Evolutionary conservation across 2,888 invertebrate genomes (phyloP).

Genomic region (Brachyopa scutellaris): DNA sequence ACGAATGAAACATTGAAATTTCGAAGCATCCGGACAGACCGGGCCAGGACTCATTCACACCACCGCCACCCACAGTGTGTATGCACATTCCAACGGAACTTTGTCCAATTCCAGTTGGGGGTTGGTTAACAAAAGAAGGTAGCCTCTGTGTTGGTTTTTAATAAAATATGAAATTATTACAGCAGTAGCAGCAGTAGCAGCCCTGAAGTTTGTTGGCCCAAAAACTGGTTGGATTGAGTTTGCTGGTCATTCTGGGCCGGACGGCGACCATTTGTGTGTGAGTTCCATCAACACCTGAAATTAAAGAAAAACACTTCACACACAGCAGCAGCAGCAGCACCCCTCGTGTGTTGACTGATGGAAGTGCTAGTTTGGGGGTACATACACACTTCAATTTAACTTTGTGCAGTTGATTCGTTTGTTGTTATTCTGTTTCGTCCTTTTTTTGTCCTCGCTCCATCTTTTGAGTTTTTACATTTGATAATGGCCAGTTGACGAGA

Average conservation of each 20-base stretch:
- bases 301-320: conserved; percentile 73
- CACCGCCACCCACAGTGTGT: not conserved
- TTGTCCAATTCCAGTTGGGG: conserved; percentile 63
- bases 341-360: conserved; percentile 18
- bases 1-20: conserved; percentile 69
- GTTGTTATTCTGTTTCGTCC: conserved; percentile 52
- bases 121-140: conserved; percentile 58
- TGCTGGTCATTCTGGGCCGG: conserved; percentile 24
- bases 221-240: conserved; percentile 33
- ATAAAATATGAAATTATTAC: conserved; percentile 72
- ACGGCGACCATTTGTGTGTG: conserved; percentile 46
- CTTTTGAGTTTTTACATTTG: conserved; percentile 58
- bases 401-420: conserved; percentile 63
- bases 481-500: conserved; percentile 69
- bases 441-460: not conserved
- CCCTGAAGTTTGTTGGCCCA: conserved; percentile 50
- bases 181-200: conserved; percentile 40
- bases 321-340: conserved; percentile 6
- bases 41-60: conserved; percentile 18
- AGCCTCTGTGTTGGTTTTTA: conserved; percentile 57
- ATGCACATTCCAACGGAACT: conserved; percentile 40
- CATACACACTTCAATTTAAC: conserved; percentile 71
- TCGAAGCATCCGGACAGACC: conserved; percentile 23
- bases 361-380: conserved; percentile 40
- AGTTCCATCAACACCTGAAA: conserved; percentile 73